These are phyloP conservation scores for Monoplex corrugatus DNA, from an alignment of 2,888 invertebrate genomes.

Conservation along the genomic window DNA sequence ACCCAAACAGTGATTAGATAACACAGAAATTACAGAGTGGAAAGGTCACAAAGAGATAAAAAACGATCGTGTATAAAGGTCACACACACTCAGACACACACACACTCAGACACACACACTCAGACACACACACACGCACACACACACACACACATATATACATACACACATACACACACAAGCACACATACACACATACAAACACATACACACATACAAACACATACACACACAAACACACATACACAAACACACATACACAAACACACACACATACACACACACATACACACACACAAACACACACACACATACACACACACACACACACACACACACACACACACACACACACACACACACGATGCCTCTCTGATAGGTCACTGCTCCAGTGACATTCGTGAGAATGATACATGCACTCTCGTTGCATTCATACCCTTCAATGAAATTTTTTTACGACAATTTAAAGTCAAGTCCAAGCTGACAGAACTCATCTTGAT, in stretches of 20 bases:
- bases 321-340: neutral
- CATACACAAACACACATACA: neutral
- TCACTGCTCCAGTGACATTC: no score
- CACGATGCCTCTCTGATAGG: no score
- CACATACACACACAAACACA: no score
- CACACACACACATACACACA: neutral
- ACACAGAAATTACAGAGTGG: no score
- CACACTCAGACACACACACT: neutral
- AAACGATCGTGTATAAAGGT: no score
- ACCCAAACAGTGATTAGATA: no score
- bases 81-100: neutral
- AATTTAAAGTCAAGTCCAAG: no score
- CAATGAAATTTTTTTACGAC: no score
- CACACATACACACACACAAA: neutral
- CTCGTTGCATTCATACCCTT: no score
- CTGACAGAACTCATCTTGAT: no score
- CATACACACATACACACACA: neutral
- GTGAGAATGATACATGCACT: no score
- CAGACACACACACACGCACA: neutral
- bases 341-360: neutral
- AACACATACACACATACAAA: neutral
- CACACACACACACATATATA: neutral
- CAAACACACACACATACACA: neutral
- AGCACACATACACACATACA: conserved; percentile 12
- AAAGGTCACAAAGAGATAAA: no score